phyloP scores from a whole-genome alignment of 2,797 vertebrate species.

The Mergus octosetaceus region DNA sequence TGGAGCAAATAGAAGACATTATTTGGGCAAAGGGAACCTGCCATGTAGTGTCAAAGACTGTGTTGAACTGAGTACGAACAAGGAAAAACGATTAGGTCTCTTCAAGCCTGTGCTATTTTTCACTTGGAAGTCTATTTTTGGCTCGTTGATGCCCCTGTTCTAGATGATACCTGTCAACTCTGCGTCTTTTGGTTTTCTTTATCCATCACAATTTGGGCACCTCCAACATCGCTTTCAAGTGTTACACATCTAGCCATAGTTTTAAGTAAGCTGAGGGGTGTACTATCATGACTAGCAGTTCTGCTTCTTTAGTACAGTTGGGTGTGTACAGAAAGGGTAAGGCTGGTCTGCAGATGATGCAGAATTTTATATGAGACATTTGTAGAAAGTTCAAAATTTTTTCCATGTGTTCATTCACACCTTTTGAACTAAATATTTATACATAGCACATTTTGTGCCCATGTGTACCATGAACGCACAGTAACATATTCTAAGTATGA shows the following conservation, averaged over 20 bases:
- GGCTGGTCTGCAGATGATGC: not conserved
- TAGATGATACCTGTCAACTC: not conserved
- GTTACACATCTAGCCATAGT: not conserved
- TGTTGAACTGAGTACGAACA: not conserved
- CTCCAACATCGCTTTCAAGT: not conserved
- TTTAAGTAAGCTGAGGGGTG: not conserved
- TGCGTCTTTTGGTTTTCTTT: not conserved
- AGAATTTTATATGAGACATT: not conserved
- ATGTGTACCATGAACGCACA: not conserved
- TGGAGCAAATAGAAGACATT: slow-evolving; percentile 43
- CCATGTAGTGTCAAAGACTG: not conserved
- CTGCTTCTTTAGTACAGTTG: not conserved
- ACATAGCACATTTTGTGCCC: not conserved
- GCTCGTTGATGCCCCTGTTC: not conserved
- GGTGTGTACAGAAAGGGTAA: not conserved
- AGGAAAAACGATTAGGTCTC: not conserved
- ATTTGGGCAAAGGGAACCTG: slow-evolving; percentile 20
- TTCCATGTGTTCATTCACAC: not conserved
- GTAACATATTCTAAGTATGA: not conserved
- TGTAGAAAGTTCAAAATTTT: not conserved
- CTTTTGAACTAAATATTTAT: slow-evolving; percentile 6
- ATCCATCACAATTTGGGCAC: not conserved
- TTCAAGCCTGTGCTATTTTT: not conserved
- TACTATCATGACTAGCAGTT: not conserved
- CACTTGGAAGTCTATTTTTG: not conserved